Base-by-base conservation (phyloP, 2,888 invertebrate species). In the Tetanocera ferruginea region DNA sequence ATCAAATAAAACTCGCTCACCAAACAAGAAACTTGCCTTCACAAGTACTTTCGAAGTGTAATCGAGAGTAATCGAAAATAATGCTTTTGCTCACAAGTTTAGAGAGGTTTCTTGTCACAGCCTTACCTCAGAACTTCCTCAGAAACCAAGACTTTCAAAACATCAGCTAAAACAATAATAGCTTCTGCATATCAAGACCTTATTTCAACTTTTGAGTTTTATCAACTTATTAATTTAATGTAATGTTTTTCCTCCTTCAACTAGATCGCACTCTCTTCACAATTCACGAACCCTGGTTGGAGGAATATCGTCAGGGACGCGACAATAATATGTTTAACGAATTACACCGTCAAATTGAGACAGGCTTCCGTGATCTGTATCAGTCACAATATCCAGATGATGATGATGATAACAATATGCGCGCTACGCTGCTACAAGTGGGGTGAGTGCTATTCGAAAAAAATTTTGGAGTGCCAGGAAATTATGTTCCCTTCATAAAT, bases 181-280 rank as follows among this genome's bases (percentile, higher is more conserved):
- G n/a, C n/a, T n/a, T n/a, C n/a, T n/a, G n/a, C n/a, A n/a, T n/a
- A n/a, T n/a, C n/a, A n/a, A n/a, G n/a, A n/a, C n/a, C n/a, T n/a
- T n/a, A n/a, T n/a, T n/a, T n/a, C n/a, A n/a, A n/a, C n/a, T n/a
- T n/a, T n/a, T n/a, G n/a, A n/a, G n/a, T n/a, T n/a, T 43, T 43
- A 11, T 43, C 11, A 14, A 11, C 43, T 14, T 43, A 43, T 3
- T 34, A 43, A n/a, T 62, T 14, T 6, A n/a, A n/a, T 34, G 37
- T 25, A n/a, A n/a, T n/a, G 0, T 62, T 51, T n/a, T 66, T 34
- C 8, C 8, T 43, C 43, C 19, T 9, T 49, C 14, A 37, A 79
- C 64, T 55, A 88, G 88, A 86, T 82, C 87, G 85, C 69, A 82
- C 86, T 0, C 83, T 83, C 55, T 86, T 89, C 77, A 85, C 84